Evolutionary conservation across 2,888 invertebrate genomes (phyloP).

Genomic region (Linyphia triangularis): DNA sequence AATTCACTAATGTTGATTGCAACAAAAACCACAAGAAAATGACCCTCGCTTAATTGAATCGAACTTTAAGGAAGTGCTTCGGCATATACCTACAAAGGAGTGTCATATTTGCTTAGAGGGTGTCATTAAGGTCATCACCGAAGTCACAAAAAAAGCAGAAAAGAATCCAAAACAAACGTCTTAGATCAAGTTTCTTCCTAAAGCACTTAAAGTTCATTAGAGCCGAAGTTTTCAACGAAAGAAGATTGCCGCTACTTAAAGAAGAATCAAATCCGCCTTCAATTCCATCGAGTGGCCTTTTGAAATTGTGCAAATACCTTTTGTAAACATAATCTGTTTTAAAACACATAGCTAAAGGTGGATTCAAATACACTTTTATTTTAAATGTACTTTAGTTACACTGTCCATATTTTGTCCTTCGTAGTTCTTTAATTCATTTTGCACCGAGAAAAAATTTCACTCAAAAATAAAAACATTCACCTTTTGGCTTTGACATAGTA

Average conservation of each 20-base stretch:
- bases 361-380: too few species aligned
- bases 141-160: background rate
- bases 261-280: slow-evolving; percentile 20
- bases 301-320: slow-evolving; percentile 13
- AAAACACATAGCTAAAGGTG: slow-evolving; percentile 7
- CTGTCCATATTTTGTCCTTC: too few species aligned
- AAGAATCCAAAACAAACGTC: background rate
- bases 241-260: slow-evolving; percentile 1
- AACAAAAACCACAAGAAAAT: background rate
- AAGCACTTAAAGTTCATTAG: slow-evolving; percentile 45
- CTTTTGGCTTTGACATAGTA: too few species aligned
- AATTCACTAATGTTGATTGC: background rate
- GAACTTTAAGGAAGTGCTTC: slow-evolving; percentile 1
- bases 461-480: too few species aligned
- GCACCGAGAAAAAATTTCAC: too few species aligned
- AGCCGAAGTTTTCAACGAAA: slow-evolving; percentile 18
- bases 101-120: slow-evolving; percentile 46
- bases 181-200: slow-evolving; percentile 37
- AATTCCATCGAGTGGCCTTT: slow-evolving; percentile 19
- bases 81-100: slow-evolving; percentile 42
- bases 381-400: too few species aligned
- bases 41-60: slow-evolving; percentile 23
- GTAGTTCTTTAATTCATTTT: too few species aligned
- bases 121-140: slow-evolving; percentile 47
- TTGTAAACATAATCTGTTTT: slow-evolving; percentile 10